Evolutionary conservation across 2,113 vertebrate genomes (phyloP), one percentile per base, ranked within the genome.

Genomic region (Epinephelus lanceolatus): DNA sequence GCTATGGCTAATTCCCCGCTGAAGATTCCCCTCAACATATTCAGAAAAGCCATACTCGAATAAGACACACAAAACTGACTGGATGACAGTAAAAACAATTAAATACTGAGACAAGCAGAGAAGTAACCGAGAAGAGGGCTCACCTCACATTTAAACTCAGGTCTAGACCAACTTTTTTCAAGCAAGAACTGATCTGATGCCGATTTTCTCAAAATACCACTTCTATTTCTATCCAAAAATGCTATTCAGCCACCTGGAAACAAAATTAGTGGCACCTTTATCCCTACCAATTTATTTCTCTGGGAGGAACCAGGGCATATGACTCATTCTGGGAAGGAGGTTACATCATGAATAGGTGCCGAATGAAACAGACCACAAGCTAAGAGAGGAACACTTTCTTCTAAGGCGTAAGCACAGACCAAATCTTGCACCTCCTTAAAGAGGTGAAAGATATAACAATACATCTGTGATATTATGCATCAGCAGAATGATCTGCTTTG

Each of bases 301-400:
- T 56, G 68, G 65, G 76, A 86, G 78, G 87, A 91, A 88, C 55
- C 81, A 86, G 86, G 81, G 77, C 72, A 71, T 59, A 82, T 90
- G 91, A 93, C 68, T 94, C 93, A 92, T 89, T 80, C 72, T 56
- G 59, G 59, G 81, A 83, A 86, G 72, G 81, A 84, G 85, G 88
- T 90, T 90, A 92, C 89, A 83, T 91, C 89, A 92, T 90, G 61
- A 85, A 86, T 71, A 83, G 86, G 74, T 87, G 90, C 52, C 18
- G 57, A 42, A 80, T 76, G 76, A 89, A 91, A 73, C 70, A 73
- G 70, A 83, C 86, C 89, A 87, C 85, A 82, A 80, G 78, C 82
- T 80, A 71, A 60, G 68, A 78, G 60, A 76, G 71, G 78, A 86
- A 78, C 47, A 51, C 30, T 88, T 84, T 85, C 85, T 76, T 78